Base-by-base conservation (phyloP, 2,888 invertebrate species). In the Melikaiella ostensackeni region DNA sequence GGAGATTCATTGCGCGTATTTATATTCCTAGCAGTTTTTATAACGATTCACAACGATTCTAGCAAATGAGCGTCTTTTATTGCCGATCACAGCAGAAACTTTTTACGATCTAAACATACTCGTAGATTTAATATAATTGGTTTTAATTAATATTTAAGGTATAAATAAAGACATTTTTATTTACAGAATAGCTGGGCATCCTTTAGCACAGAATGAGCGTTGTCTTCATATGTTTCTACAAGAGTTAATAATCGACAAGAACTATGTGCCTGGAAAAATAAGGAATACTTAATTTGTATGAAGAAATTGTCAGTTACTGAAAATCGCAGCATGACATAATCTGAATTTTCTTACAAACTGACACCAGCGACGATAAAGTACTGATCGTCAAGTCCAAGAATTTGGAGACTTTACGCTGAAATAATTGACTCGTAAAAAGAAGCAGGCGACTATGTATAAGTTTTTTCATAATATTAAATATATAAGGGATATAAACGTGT, bases 191-290 rank as follows among this genome's bases (percentile, higher is more conserved):
- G 99, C 99, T 75, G 99, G 99, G 77, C 99, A 99, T 93, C 99
- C 99, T 4, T 93, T 99, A 90, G 99, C 99, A 79, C 99, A 99
- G 93, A 99, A 99, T 92, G 99, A 99, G 93, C 95, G 98, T 90
- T 99, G 99, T 93, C 95, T 99, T 89, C 99, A 99, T 92, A 99
- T 99, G 97, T 99, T 99, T 93, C 95, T 99, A 83, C 99, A 99
- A 92, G 99, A 99, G 89, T 96, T 96, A 74, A 95, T 96, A 89
- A 99, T 99, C 92, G 99, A 99, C 93, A 98, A 98, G 94, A 99
- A 98, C 93, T 99, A 99, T 92, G 98, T 99, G 85, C 99, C 99
- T 87, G 99, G 99, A 88, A 99, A 99, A 93, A 99, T 99, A 92
- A 94, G 98, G 91, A 98, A 97, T 94, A 97, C 97, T 94, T 97